Base-by-base conservation (phyloP, 2,113 vertebrate genomes). In the Diadophis punctatus region DNA sequence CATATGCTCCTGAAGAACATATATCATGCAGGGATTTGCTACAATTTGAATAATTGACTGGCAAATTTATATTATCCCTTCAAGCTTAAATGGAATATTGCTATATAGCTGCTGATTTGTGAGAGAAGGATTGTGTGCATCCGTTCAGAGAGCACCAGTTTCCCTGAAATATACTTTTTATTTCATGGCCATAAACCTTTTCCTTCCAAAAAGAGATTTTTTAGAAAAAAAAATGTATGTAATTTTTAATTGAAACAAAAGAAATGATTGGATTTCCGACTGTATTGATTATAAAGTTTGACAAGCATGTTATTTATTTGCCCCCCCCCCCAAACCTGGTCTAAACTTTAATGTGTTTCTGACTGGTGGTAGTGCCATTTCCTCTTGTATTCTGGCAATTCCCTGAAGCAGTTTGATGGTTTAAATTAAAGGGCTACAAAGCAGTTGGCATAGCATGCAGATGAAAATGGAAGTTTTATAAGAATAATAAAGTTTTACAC, bases 391-490 rank as follows among this genome's bases (percentile, higher is more conserved):
- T 94, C 89, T 95, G 90, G 9, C 51, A 92, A 1, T 89, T 90
- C 25, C 86, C 90, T 49, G 22, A 88, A 84, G 91, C n/a, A 90
- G 20, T 90, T 90, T 96, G 93, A 93, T 95, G 93, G 96, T 93
- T 96, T 95, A 95, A 89, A 91, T 94, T 94, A 91, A 95, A 93
- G 93, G 63, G 20, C 58, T 84, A 94, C 94, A 95, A 95, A 95
- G 94, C 92, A 95, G 96, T 95, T 97, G 94, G 95, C 84, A 90
- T 90, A 93, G 91, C 91, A 48, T n/a, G 1, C 16, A 90, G 89
- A 95, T 94, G 95, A 96, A 94, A 95, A 94, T 95, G 91, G 90
- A 85, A 91, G 95, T 96, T 97, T 95, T 92, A 94, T 92, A 94
- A 91, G 94, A 93, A 94, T 94, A 93, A 96, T 93, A 90, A 97